Evolutionary conservation across 2,888 invertebrate species (phyloP).

Genomic region (Tetranychus truncatus): DNA sequence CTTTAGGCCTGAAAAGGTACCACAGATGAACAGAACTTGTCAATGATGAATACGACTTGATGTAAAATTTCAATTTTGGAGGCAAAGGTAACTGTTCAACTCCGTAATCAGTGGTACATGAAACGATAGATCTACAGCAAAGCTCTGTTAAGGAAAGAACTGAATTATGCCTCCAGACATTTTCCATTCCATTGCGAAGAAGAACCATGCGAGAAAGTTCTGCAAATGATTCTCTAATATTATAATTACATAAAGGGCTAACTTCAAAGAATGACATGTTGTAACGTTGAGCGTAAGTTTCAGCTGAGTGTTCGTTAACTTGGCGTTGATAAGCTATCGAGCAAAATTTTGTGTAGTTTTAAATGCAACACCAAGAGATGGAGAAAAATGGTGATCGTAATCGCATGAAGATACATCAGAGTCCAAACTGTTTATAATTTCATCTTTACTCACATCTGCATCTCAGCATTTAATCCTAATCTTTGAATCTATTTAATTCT

Average conservation of each 20-base stretch:
- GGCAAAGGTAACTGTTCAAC: conserved; percentile 84
- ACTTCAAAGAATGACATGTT: conserved; percentile 96
- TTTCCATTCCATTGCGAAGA: conserved; percentile 85
- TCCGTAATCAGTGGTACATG: conserved; percentile 78
- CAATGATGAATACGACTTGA: too few relatives aligned
- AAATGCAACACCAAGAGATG: conserved; percentile 46
- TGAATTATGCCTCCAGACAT: conserved; percentile 81
- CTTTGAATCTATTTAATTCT: conserved; percentile 36
- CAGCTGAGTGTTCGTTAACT: conserved; percentile 59
- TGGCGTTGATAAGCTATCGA: conserved; percentile 87
- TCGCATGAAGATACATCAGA: conserved; percentile 47
- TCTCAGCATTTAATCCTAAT: conserved; percentile 85
- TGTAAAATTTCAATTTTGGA: conserved; percentile 65
- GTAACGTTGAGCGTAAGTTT: conserved; percentile 75
- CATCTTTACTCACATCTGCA: conserved; percentile 94
- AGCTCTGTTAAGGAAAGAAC: conserved; percentile 83
- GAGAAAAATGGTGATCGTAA: conserved; percentile 45
- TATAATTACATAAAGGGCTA: conserved; percentile 86
- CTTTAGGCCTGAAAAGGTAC: too few relatives aligned
- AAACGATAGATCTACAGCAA: conserved; percentile 82
- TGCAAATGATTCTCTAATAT: conserved; percentile 85
- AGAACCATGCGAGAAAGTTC: conserved; percentile 84
- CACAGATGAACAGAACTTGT: too few relatives aligned
- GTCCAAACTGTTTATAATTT: conserved; percentile 78
- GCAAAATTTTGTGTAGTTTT: conserved; percentile 79